Conservation (phyloP, 2,797 vertebrate species). For the Pachyuromys duprasi region DNA sequence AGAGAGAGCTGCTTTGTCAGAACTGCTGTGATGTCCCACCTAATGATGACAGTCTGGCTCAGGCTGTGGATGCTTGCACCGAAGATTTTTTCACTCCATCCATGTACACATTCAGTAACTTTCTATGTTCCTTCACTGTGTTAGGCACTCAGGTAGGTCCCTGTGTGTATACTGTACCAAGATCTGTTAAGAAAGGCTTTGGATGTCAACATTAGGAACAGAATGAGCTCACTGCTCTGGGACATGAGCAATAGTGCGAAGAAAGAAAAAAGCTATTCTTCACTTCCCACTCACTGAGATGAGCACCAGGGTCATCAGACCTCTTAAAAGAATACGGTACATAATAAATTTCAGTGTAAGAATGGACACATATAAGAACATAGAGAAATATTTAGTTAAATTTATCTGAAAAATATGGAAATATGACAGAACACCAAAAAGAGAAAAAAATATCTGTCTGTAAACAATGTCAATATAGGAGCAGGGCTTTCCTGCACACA, state of each 20-base stretch:
- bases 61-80: background rate
- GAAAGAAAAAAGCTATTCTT: background rate
- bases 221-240: background rate
- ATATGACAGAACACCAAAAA: background rate
- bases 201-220: background rate
- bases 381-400: background rate
- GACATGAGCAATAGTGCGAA: background rate
- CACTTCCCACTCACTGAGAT: background rate
- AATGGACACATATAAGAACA: background rate
- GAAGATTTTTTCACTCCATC: background rate
- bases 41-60: background rate
- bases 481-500: background rate
- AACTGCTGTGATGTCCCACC: background rate
- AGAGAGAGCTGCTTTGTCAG: background rate
- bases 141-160: background rate
- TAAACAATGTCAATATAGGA: background rate
- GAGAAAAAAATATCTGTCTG: background rate
- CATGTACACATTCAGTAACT: background rate
- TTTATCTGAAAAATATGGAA: conserved; percentile 38
- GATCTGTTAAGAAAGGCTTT: background rate
- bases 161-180: background rate
- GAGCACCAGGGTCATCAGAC: background rate
- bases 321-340: background rate
- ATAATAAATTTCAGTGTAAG: background rate
- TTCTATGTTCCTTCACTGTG: background rate